These are phyloP conservation scores for Homarus americanus DNA, from an alignment of 1,140 invertebrate genomes.

Conservation along the genomic window DNA sequence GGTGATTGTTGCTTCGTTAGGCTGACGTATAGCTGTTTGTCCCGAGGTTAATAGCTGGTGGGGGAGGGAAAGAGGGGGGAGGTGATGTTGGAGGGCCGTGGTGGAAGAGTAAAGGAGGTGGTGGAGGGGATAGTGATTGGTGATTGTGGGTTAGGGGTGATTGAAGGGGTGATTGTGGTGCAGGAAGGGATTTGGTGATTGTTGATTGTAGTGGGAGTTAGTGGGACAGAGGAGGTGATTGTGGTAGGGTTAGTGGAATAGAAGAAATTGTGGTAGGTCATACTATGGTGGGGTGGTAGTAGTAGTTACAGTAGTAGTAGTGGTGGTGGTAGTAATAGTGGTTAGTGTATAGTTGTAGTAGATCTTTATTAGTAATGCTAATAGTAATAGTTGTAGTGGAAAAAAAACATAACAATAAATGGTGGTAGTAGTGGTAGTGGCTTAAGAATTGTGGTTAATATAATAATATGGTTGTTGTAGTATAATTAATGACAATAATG, in stretches of 20 bases:
- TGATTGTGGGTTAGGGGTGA: background rate
- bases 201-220: background rate
- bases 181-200: background rate
- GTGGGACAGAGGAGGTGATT: background rate
- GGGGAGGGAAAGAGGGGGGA: background rate
- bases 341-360: too few species aligned
- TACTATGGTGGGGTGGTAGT: background rate
- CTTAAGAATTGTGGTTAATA: too few species aligned
- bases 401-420: too few species aligned
- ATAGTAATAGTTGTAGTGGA: too few species aligned
- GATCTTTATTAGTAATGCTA: too few species aligned
- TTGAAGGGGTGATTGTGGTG: background rate
- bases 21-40: constrained; percentile 4
- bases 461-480: too few species aligned
- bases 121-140: background rate
- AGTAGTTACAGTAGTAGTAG: background rate
- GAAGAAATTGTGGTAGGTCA: background rate
- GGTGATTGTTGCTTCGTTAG: constrained; percentile 29
- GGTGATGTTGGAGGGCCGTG: background rate
- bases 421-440: too few species aligned
- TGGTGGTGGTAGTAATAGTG: background rate
- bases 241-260: background rate
- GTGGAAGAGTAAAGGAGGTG: too few species aligned
- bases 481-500: background rate
- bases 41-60: background rate